Conservation (phyloP, 2,797 vertebrate species). For the Tokudaia tokunoshimensis region DNA sequence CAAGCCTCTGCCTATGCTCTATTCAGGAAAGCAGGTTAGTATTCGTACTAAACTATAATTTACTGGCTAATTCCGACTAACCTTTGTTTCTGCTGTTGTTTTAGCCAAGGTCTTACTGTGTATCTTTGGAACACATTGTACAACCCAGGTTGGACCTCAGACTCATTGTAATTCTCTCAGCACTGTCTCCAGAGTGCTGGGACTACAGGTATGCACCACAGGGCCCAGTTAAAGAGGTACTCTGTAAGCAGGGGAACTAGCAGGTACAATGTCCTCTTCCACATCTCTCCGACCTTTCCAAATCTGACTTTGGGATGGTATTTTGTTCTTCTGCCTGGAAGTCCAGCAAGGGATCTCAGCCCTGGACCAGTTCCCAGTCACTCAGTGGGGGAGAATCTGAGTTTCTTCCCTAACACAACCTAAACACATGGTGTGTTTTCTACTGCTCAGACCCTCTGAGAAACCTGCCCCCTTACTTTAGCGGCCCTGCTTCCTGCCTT, state of each 20-base stretch:
- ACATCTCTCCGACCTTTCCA: not conserved
- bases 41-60: not conserved
- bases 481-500: not conserved
- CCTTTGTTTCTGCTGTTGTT: not conserved
- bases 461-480: not conserved
- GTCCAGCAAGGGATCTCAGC: not conserved
- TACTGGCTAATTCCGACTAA: not conserved
- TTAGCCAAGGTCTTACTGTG: not conserved
- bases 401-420: not conserved
- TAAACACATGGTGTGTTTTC: not conserved
- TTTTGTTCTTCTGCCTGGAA: not conserved
- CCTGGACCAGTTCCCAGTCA: not conserved
- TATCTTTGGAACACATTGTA: not conserved
- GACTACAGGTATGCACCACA: not conserved
- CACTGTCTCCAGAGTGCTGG: not conserved
- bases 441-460: not conserved
- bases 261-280: not conserved
- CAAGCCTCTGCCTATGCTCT: not conserved
- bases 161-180: no score
- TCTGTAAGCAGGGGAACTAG: not conserved
- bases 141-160: not conserved
- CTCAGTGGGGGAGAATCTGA: not conserved
- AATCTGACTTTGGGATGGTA: not conserved
- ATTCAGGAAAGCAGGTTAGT: not conserved
- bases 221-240: not conserved